Conservation (phyloP, 2,888 invertebrate genomes). For the Chloroclystis v-ata region DNA sequence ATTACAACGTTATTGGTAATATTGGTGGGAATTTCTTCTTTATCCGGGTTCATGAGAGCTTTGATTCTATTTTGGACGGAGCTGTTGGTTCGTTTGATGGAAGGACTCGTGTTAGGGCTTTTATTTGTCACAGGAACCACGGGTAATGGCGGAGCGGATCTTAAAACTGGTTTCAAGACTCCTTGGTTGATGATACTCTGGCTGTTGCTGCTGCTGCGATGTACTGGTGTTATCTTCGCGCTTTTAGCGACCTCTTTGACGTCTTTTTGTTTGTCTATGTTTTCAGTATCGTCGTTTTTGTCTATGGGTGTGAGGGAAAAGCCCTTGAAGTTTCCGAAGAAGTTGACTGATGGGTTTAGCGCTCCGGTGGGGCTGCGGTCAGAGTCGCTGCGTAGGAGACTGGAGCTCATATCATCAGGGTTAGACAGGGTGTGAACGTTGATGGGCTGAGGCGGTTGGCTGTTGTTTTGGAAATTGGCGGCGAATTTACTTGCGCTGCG, state of each 20-base stretch:
- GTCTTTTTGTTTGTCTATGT: conserved; percentile 18
- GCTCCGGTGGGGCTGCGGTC: conserved; percentile 67
- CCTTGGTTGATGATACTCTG: conserved; percentile 56
- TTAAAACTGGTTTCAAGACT: conserved; percentile 65
- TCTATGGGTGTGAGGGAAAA: conserved; percentile 86
- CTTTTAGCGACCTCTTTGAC: conserved; percentile 50
- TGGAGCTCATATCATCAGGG: conserved; percentile 85
- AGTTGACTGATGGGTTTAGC: conserved; percentile 76
- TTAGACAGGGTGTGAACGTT: conserved; percentile 77
- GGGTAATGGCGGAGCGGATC: conserved; percentile 82
- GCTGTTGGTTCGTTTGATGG: conserved; percentile 63
- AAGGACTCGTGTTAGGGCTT: conserved; percentile 58
- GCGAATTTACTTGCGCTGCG: conserved; percentile 71
- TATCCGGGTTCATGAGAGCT: conserved; percentile 63
- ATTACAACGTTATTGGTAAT: conserved; percentile 59
- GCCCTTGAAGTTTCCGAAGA: conserved; percentile 93
- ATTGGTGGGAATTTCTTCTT: conserved; percentile 59
- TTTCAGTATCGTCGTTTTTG: conserved; percentile 38
- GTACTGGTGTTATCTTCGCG: conserved; percentile 76
- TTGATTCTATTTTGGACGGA: conserved; percentile 67
- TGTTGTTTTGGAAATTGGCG: conserved; percentile 61
- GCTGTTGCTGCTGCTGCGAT: conserved; percentile 62
- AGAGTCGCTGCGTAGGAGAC: conserved; percentile 78
- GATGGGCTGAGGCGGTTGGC: conserved; percentile 54
- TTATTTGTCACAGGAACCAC: conserved; percentile 68